Conservation (phyloP, 2,797 vertebrate genomes). For the Sebastes diaconus region DNA sequence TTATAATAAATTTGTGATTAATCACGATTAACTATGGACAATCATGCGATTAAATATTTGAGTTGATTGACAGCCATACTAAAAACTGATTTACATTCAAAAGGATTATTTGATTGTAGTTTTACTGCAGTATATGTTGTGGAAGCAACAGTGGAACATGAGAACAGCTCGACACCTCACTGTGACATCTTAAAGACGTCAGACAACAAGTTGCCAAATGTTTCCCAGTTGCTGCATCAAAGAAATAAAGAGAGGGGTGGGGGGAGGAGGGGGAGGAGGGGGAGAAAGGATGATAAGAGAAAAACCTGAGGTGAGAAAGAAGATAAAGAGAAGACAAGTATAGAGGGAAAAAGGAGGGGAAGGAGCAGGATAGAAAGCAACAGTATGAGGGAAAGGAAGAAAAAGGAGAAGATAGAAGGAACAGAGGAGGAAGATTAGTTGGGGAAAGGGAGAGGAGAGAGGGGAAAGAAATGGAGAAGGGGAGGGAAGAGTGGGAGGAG, state of each 20-base stretch:
- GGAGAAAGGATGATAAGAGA: not conserved
- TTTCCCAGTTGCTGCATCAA: constrained; percentile 50
- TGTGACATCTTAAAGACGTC: constrained; percentile 10
- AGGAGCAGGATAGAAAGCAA: not conserved
- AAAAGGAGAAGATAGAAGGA: not conserved
- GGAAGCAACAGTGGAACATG: not conserved
- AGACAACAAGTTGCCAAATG: constrained; percentile 63
- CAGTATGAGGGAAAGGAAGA: not conserved
- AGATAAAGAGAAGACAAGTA: not conserved
- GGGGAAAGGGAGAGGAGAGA: not conserved
- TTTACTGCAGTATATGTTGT: not conserved
- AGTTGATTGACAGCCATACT: too few species aligned
- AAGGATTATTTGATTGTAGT: not conserved
- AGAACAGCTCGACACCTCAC: constrained; percentile 25
- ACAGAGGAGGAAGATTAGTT: not conserved
- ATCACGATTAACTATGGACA: too few species aligned
- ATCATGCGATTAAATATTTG: too few species aligned
- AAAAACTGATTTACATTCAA: not conserved
- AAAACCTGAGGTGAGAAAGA: not conserved
- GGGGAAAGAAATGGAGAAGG: not conserved
- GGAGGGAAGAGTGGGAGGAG: constrained; percentile 28
- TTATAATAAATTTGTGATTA: too few species aligned
- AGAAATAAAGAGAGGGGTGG: not conserved
- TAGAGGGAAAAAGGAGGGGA: not conserved
- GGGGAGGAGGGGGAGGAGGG: not conserved